Conservation (phyloP, 2,888 invertebrate species). For the Brassicogethes aeneus region DNA sequence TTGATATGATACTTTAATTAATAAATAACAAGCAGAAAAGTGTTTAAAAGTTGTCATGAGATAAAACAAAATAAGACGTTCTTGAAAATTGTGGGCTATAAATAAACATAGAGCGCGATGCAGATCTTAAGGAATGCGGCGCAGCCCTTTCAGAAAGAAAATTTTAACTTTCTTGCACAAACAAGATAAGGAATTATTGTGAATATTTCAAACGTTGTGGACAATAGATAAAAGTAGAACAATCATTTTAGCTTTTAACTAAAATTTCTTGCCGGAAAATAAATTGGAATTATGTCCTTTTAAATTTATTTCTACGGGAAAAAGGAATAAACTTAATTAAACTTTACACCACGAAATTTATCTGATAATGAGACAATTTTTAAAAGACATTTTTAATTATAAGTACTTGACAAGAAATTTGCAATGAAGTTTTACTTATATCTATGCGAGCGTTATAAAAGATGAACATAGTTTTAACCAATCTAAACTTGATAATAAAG, state of each 20-base stretch:
- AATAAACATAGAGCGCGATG: neutral
- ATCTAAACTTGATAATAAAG: no score
- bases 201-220: neutral
- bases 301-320: constrained; percentile 18
- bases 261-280: constrained; percentile 5
- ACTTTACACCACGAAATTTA: constrained; percentile 19
- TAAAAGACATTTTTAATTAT: neutral
- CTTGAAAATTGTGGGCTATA: neutral
- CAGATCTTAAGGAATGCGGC: neutral
- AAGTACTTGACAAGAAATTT: constrained; percentile 1
- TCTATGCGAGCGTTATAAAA: no score
- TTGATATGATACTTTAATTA: no score
- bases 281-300: constrained; percentile 20
- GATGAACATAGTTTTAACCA: no score
- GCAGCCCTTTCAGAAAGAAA: neutral
- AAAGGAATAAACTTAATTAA: constrained; percentile 23
- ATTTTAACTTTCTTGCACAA: neutral
- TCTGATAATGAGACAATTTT: constrained; percentile 14
- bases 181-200: constrained; percentile 3
- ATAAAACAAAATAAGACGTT: neutral
- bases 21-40: no score
- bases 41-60: neutral
- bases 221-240: constrained; percentile 1
- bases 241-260: neutral
- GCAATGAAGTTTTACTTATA: no score